Base-by-base conservation (phyloP, 2,797 vertebrate genomes). In the Coreius guichenoti region DNA sequence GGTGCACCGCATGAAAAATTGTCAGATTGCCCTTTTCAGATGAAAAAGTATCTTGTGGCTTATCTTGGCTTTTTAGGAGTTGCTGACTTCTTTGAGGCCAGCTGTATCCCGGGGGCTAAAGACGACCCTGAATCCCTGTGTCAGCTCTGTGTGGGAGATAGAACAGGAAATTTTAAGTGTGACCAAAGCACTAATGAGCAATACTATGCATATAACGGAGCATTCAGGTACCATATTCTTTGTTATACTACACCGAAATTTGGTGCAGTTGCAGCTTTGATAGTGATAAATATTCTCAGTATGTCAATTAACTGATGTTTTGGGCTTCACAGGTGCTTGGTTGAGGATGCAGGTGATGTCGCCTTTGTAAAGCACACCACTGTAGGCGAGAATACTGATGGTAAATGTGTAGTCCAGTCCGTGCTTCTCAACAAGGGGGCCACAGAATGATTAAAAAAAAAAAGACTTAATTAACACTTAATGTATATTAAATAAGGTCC, bases 321-420 rank as follows among this genome's bases (percentile, higher is more conserved):
- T 77, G 45, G 61, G 82, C 36, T n/a, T n/a, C 73, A 0, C 83
- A 98, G 97, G 92, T 98, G 97, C 89, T 85, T 98, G 90, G 96
- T 73, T 87, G 96, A 97, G 5, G 88, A 69, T 80, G 91, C 90
- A 68, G 97, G 97, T 90, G 93, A 98, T 0, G 96, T 98, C 0
- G 96, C 97, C 72, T 98, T 98, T 91, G 93, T 96, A 87, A 97
- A 97, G 91, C 95, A 98, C 90, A 97, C 95, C 7, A 97, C 95
- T 2, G 96, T 97, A 0, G 65, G 19, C 51, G 96, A 97, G 0
- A 95, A 96, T 91, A 96, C 94, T 3, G 93, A 96, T 2, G 96
- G 97, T 97, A 91, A 92, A 29, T 2, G 51, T 45, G 1, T 12
- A 26, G 63, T 51, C 7, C 16, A 33, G 17, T 23, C 29, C 7